Evolutionary conservation across 2,888 invertebrate species (phyloP), one percentile per base, ranked within the genome.

Genomic region (Dexiosoma caninum): DNA sequence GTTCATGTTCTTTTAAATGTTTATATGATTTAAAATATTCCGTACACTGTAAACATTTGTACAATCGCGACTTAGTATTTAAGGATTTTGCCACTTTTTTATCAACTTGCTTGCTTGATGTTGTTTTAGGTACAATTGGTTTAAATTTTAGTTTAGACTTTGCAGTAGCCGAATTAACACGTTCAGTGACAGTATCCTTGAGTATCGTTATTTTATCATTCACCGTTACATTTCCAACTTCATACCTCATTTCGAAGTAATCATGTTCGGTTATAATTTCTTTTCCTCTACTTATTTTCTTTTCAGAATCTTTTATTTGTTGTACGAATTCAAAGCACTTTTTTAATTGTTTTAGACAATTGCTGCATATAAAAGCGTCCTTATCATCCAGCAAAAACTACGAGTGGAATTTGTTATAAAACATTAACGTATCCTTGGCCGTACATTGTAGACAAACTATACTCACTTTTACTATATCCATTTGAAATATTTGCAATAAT

Each of bases 11-110:
- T 8, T 74, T 81, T 1, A 85, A 76, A 44, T 81, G 78, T 16
- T 84, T 84, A 60, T 76, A 82, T 0, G 85, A 82, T 51, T 64
- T 78, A 53, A 85, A 85, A 1, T 37, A 9, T 42, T 83, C 76
- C 2, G 78, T 5, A 35, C 86, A 86, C 53, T 83, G 78, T 9
- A 75, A 53, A 57, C 86, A 86, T 75, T 82, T 81, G 57, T 85
- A 85, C 1, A 79, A 35, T 10, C 84, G 83, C 7, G 60, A 21
- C 64, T 76, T 80, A 1, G 2, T 8, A 14, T 23, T 1, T n/a
- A 21, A 6, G 0, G 14, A 0, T 9, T 8, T 70, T 14, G 40
- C 14, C 2, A n/a, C 0, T 10, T 62, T 49, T 30, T n/a, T 30
- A 21, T 12, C 4, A 27, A 6, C 4, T 2, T 10, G 19, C 16